phyloP scores from a whole-genome alignment of 2,797 vertebrate species.

The Xenopus petersii region DNA sequence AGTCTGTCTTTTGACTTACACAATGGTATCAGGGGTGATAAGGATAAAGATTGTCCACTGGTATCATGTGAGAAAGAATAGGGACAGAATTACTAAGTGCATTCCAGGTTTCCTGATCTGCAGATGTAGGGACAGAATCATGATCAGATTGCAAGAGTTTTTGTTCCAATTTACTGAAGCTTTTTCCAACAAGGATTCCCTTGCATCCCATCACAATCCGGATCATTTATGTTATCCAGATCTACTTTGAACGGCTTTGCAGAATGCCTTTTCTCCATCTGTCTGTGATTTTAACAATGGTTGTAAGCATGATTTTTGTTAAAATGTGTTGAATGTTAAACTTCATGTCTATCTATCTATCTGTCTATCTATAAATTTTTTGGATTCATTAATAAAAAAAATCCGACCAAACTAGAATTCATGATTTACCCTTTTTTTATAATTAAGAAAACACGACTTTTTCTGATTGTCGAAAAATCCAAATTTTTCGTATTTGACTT shows the following conservation, averaged over 20 bases:
- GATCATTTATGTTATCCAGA: background rate
- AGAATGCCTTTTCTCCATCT: too few relatives aligned
- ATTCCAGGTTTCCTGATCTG: background rate
- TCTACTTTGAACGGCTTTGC: background rate
- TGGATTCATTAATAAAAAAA: too few relatives aligned
- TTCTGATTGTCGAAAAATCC: too few relatives aligned
- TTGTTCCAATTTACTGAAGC: conserved; percentile 1
- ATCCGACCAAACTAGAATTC: too few relatives aligned
- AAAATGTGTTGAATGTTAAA: too few relatives aligned
- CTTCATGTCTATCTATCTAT: too few relatives aligned
- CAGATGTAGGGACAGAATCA: background rate
- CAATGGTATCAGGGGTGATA: background rate
- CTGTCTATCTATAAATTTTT: too few relatives aligned
- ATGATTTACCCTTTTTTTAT: too few relatives aligned
- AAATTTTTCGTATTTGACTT: too few relatives aligned
- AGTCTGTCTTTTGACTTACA: background rate
- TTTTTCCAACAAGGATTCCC: background rate
- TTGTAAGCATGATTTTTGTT: too few relatives aligned
- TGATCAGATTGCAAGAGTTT: background rate
- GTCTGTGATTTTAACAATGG: too few relatives aligned
- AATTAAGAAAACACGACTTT: too few relatives aligned
- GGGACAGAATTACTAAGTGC: background rate
- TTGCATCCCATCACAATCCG: background rate
- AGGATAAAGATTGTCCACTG: background rate
- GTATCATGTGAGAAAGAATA: background rate